These are phyloP conservation scores for Diadegma fenestrale DNA, from an alignment of 2,888 invertebrate genomes.

Conservation along the genomic window DNA sequence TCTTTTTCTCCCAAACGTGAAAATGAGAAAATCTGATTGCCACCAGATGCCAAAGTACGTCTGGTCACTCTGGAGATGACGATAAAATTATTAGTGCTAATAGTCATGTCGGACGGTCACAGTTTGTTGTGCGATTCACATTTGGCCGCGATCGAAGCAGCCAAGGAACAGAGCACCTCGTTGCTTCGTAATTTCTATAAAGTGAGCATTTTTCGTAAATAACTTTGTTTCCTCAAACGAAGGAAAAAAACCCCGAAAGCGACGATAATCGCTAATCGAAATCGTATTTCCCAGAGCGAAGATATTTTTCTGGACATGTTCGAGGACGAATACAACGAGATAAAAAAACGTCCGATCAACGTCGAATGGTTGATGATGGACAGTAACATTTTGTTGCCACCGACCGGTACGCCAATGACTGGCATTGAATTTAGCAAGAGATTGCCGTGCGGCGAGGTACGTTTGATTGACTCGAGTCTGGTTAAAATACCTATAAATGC, in stretches of 20 bases:
- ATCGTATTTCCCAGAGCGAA: constrained; percentile 89
- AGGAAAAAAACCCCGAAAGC: not conserved
- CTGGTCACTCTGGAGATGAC: constrained; percentile 96
- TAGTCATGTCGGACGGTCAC: constrained; percentile 87
- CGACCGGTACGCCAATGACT: constrained; percentile 97
- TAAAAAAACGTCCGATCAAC: constrained; percentile 93
- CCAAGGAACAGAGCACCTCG: constrained; percentile 93
- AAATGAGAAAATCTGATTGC: constrained; percentile 21
- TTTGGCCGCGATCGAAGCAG: constrained; percentile 89
- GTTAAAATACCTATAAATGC: not conserved
- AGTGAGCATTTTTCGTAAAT: constrained; percentile 79
- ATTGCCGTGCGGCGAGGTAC: constrained; percentile 97
- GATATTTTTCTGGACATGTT: constrained; percentile 99
- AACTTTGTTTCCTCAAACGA: not conserved
- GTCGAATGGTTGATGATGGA: constrained; percentile 99
- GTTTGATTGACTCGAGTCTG: not conserved
- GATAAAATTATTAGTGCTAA: constrained; percentile 91
- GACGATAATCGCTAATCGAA: not conserved
- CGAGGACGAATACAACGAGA: constrained; percentile 98
- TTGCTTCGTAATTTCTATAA: constrained; percentile 96
- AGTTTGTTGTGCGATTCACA: constrained; percentile 89
- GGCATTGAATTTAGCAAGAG: constrained; percentile 97
- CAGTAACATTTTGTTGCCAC: constrained; percentile 96
- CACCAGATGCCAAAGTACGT: constrained; percentile 92
- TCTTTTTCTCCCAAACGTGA: not conserved